A percentile compares a stretch with the other conserved stretches of the same genome.
phyloP scores from a whole-genome alignment of 2,113 vertebrate species.

The Acanthochromis polyacanthus region DNA sequence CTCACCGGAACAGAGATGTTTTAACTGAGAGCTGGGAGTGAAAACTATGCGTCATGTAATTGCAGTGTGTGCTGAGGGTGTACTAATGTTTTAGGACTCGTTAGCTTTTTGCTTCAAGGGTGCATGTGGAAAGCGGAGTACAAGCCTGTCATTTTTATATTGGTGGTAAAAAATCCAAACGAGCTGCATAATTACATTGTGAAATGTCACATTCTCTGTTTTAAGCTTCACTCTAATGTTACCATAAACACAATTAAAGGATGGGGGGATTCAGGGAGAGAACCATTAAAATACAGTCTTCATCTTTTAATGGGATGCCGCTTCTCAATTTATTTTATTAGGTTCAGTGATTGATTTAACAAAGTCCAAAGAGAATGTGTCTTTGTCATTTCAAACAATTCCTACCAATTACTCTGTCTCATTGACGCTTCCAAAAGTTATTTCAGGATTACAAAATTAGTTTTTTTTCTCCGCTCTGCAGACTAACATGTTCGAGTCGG shows the following conservation, averaged over 20 bases:
- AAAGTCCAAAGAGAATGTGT: conserved; percentile 28
- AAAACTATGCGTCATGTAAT: not conserved
- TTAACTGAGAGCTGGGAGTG: not conserved
- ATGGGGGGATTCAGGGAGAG: not conserved
- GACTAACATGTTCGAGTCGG: conserved; percentile 15
- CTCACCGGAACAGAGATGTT: not conserved
- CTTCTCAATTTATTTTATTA: conserved; percentile 43
- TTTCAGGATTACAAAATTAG: not conserved
- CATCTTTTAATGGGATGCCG: not conserved
- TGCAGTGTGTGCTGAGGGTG: too few relatives aligned
- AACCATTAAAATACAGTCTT: conserved; percentile 1
- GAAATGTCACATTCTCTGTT: not conserved
- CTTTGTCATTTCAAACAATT: conserved; percentile 50
- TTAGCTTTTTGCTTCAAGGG: too few relatives aligned
- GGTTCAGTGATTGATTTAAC: conserved; percentile 56
- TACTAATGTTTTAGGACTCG: too few relatives aligned
- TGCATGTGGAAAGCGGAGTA: too few relatives aligned
- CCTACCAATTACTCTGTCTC: conserved; percentile 29
- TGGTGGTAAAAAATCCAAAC: too few relatives aligned
- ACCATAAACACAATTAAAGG: not conserved
- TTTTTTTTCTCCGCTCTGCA: not conserved
- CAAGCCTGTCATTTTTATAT: too few relatives aligned
- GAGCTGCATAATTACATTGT: not conserved
- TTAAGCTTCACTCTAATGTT: not conserved
- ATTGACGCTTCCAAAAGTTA: not conserved